Evolutionary conservation across 2,888 invertebrate genomes (phyloP).

Genomic region (Apotomis capreana): DNA sequence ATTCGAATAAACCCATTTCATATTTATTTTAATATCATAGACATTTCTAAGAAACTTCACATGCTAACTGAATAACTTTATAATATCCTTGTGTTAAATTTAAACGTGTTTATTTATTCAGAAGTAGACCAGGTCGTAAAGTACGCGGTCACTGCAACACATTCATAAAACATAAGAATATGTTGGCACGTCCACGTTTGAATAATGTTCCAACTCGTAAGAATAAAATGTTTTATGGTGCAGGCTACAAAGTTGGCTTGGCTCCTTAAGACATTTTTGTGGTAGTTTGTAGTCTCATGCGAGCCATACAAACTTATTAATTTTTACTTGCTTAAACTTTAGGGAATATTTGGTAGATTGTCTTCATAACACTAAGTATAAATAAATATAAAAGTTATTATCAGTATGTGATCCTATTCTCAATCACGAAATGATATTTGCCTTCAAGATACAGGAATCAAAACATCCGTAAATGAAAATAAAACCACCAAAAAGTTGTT

Average conservation of each 20-base stretch:
- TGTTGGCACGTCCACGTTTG: constrained; percentile 29
- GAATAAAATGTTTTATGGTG: constrained; percentile 1
- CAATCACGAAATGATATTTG: not conserved
- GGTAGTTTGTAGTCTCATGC: constrained; percentile 10
- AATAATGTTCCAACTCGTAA: constrained; percentile 25
- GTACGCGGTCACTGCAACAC: constrained; percentile 14
- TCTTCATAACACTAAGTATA: constrained; percentile 2
- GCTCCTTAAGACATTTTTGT: not conserved
- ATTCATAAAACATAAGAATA: constrained; percentile 24
- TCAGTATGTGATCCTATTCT: not conserved
- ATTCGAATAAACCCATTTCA: no score
- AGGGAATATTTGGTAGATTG: constrained; percentile 6
- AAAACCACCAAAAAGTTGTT: constrained; percentile 1
- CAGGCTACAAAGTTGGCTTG: constrained; percentile 4
- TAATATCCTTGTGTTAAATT: not conserved
- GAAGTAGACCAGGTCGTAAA: constrained; percentile 16
- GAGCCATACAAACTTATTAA: constrained; percentile 9
- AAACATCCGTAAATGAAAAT: constrained; percentile 9
- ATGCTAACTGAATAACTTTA: not conserved
- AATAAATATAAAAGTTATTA: not conserved
- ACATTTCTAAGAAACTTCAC: no score
- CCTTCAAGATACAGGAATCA: constrained; percentile 13
- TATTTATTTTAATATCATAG: no score
- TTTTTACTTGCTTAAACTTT: not conserved
- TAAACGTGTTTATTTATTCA: not conserved